phyloP scores from a whole-genome alignment of 2,113 vertebrate genomes.

The Peromyscus polionotus region DNA sequence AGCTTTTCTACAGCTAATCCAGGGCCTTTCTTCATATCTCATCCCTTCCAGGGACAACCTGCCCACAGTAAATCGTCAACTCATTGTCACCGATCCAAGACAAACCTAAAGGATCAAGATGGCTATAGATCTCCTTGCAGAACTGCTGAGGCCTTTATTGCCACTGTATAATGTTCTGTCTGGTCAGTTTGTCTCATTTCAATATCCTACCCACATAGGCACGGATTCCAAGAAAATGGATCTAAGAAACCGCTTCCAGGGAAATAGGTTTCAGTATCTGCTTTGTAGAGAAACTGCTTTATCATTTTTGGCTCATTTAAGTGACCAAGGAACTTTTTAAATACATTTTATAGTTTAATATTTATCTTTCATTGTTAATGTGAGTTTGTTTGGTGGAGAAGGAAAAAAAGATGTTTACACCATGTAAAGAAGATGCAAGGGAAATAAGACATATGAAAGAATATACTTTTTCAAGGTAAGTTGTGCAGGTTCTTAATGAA shows the following conservation, averaged over 20 bases:
- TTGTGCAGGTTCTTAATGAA: background rate
- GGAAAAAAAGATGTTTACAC: rapidly evolving
- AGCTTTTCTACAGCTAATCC: background rate
- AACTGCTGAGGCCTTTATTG: background rate
- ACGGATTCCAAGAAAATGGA: background rate
- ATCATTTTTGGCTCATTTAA: background rate
- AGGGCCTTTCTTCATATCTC: background rate
- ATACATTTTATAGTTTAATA: background rate
- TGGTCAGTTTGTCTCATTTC: background rate
- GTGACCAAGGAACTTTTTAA: background rate
- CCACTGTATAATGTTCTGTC: background rate
- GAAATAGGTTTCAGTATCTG: background rate
- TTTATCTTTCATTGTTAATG: background rate
- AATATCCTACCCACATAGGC: background rate
- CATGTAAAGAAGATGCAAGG: background rate
- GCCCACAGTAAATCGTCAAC: background rate
- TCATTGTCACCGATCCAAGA: background rate
- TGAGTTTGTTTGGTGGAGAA: background rate
- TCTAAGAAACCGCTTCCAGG: background rate
- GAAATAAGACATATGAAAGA: background rate
- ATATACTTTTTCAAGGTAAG: background rate
- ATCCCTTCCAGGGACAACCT: background rate
- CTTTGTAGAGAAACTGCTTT: background rate
- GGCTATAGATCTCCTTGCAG: background rate
- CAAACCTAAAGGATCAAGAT: background rate